Evolutionary conservation across 2,797 vertebrate genomes (phyloP).

Genomic region (Odontamblyopus lacepedii): DNA sequence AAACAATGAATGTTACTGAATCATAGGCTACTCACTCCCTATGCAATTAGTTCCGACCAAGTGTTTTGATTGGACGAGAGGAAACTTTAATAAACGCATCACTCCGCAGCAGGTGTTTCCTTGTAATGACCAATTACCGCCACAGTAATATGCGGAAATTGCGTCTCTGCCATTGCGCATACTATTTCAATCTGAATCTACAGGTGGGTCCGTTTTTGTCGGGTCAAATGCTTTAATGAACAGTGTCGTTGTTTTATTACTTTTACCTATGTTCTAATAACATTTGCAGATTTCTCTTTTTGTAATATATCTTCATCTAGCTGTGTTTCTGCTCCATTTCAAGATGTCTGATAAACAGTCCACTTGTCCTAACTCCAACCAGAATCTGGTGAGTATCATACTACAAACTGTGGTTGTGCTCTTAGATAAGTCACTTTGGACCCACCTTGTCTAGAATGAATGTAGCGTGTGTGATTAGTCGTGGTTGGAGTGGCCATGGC

Average conservation of each 20-base stretch:
- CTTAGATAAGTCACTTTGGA: background rate
- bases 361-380: background rate
- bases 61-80: constrained; percentile 1
- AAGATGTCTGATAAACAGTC: background rate
- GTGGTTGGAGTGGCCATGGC: too few relatives aligned
- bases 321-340: background rate
- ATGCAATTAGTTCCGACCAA: background rate
- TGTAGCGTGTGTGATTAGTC: background rate
- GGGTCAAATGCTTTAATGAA: too few relatives aligned
- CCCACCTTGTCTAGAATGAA: background rate
- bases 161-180: too few relatives aligned
- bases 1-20: background rate
- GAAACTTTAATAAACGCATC: constrained; percentile 13
- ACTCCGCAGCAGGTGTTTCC: background rate
- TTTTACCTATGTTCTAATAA: too few relatives aligned
- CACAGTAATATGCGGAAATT: too few relatives aligned
- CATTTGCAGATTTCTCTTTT: background rate
- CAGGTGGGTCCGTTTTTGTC: too few relatives aligned
- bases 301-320: background rate
- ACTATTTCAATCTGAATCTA: too few relatives aligned
- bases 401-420: background rate
- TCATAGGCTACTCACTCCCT: background rate
- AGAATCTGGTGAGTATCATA: background rate
- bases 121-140: too few relatives aligned
- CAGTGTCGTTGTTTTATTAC: too few relatives aligned